Evolutionary conservation across 2,888 invertebrate species (phyloP).

Genomic region (Blastobasis lacticolella): DNA sequence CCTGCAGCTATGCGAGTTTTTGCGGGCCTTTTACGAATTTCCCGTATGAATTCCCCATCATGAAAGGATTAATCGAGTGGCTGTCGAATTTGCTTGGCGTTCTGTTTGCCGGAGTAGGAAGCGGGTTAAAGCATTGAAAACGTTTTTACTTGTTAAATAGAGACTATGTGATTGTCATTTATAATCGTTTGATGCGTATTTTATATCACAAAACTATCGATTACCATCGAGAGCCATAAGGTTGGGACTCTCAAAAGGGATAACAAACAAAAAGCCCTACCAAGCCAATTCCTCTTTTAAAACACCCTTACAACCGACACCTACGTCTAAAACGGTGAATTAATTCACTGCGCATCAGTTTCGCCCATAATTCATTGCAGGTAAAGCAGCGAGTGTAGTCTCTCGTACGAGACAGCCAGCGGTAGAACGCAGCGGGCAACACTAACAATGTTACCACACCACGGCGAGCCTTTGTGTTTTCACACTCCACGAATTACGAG

Average conservation of each 20-base stretch:
- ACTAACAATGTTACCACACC: constrained; percentile 58
- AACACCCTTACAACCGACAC: too few species aligned
- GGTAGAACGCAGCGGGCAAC: constrained; percentile 51
- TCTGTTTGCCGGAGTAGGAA: too few species aligned
- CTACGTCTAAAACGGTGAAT: constrained; percentile 1
- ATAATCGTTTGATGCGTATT: too few species aligned
- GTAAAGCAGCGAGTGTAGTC: background rate
- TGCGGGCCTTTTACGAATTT: constrained; percentile 24
- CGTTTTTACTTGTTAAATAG: too few species aligned
- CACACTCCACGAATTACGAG: constrained; percentile 56
- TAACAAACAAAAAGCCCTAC: too few species aligned
- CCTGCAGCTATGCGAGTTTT: constrained; percentile 36
- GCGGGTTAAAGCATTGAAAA: too few species aligned
- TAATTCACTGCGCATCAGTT: constrained; percentile 14
- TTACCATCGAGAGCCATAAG: too few species aligned
- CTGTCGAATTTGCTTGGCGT: constrained; percentile 7
- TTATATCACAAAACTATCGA: too few species aligned
- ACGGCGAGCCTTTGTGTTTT: constrained; percentile 56
- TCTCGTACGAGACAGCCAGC: constrained; percentile 22
- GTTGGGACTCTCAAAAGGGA: too few species aligned
- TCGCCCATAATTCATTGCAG: constrained; percentile 5
- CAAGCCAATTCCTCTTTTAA: too few species aligned
- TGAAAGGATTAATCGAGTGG: constrained; percentile 28
- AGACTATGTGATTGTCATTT: too few species aligned
- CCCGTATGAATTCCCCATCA: constrained; percentile 27